Evolutionary conservation across 2,888 invertebrate species (phyloP).

Genomic region (Monopis laevigella): DNA sequence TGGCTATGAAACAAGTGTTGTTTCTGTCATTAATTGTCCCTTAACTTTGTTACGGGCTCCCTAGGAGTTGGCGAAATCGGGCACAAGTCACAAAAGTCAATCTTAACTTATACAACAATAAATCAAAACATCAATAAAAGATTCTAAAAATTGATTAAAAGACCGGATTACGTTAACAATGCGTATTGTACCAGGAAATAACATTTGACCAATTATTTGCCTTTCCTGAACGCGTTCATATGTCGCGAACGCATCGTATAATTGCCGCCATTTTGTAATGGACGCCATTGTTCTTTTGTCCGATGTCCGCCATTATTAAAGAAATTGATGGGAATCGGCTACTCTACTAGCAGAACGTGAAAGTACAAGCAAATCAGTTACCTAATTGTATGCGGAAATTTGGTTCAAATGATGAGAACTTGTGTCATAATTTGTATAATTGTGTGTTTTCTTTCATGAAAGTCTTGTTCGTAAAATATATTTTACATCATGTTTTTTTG

Average conservation of each 20-base stretch:
- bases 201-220: constrained; percentile 6
- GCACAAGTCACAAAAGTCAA: no score
- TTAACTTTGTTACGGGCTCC: no score
- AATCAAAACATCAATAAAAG: not conserved
- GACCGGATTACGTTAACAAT: not conserved
- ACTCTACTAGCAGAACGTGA: not conserved
- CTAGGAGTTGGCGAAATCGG: no score
- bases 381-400: constrained; percentile 5
- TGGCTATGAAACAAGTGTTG: no score
- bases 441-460: no score
- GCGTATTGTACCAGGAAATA: constrained; percentile 3
- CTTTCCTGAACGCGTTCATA: constrained; percentile 13
- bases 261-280: constrained; percentile 13
- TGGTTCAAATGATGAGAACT: not conserved
- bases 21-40: no score
- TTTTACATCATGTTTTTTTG: no score
- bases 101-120: no score
- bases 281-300: constrained; percentile 10
- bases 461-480: no score
- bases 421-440: constrained; percentile 1
- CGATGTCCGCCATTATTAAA: constrained; percentile 4
- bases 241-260: constrained; percentile 14
- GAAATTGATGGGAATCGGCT: constrained; percentile 8
- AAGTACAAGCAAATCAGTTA: constrained; percentile 1
- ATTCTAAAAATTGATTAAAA: not conserved